phyloP scores from a whole-genome alignment of 2,888 invertebrate genomes.

The Pollenia angustigena region DNA sequence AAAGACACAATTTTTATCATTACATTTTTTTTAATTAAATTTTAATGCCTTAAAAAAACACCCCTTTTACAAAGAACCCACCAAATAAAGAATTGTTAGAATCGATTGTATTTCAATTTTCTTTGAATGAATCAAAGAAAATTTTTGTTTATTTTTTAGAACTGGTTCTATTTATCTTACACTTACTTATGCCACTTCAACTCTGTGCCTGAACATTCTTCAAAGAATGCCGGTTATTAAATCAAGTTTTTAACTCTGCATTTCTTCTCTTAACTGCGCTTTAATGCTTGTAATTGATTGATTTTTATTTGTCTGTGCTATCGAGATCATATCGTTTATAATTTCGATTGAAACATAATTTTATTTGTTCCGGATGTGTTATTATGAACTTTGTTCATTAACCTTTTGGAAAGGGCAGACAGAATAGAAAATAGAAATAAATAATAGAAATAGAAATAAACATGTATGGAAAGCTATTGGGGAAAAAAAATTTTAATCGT shows the following conservation, averaged over 20 bases:
- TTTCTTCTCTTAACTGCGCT: not conserved
- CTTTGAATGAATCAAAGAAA: conserved; percentile 36
- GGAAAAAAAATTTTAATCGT: not conserved
- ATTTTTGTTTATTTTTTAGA: conserved; percentile 24
- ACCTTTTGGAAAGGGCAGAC: conserved; percentile 23
- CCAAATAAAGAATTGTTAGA: conserved; percentile 4
- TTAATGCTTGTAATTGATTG: conserved; percentile 47
- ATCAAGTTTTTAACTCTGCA: conserved; percentile 34
- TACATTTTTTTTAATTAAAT: too few species aligned
- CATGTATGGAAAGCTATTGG: not conserved
- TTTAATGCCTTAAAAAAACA: not conserved
- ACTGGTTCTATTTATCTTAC: conserved; percentile 34
- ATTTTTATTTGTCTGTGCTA: conserved; percentile 45
- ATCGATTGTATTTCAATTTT: conserved; percentile 39
- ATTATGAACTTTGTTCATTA: conserved; percentile 59
- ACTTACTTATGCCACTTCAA: not conserved
- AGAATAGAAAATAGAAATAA: too few species aligned
- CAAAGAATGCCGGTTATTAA: conserved; percentile 58
- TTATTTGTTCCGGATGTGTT: conserved; percentile 66
- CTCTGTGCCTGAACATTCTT: not conserved
- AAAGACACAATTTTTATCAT: too few species aligned
- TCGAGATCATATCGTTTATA: conserved; percentile 44
- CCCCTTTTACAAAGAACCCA: not conserved
- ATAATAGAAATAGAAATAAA: not conserved
- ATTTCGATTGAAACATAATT: conserved; percentile 50